Conservation (phyloP, 2,888 invertebrate genomes). For the Campaea margaritaria region DNA sequence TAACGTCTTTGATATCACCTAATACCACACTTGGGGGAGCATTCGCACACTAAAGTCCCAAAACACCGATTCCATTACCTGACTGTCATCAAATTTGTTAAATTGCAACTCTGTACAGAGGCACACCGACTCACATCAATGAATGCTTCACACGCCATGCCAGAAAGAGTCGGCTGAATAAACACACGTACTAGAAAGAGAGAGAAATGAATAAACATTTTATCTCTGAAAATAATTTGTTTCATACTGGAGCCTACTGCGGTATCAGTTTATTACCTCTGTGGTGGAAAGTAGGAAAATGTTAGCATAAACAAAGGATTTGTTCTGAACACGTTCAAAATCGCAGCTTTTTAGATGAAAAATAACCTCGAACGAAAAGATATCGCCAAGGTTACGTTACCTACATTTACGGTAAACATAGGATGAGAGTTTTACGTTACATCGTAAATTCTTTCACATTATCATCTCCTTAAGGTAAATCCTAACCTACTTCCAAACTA, state of each 20-base stretch:
- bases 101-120: slow-evolving; percentile 55
- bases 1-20: background rate
- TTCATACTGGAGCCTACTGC: background rate
- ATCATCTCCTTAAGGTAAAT: slow-evolving; percentile 51
- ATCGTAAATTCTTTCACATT: slow-evolving; percentile 56
- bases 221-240: slow-evolving; percentile 48
- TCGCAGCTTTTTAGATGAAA: too few species aligned
- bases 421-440: slow-evolving; percentile 16
- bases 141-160: slow-evolving; percentile 63
- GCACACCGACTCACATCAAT: slow-evolving; percentile 52
- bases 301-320: too few species aligned
- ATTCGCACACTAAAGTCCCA: slow-evolving; percentile 43
- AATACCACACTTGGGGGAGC: slow-evolving; percentile 29
- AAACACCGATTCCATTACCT: slow-evolving; percentile 46
- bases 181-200: slow-evolving; percentile 42
- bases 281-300: background rate
- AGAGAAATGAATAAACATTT: slow-evolving; percentile 39
- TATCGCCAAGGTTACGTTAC: slow-evolving; percentile 5
- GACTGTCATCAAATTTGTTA: slow-evolving; percentile 59
- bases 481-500: slow-evolving; percentile 46
- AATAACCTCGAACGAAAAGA: background rate
- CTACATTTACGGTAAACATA: slow-evolving; percentile 13
- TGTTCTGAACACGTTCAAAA: too few species aligned
- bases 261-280: background rate
- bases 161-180: slow-evolving; percentile 41